phyloP scores from a whole-genome alignment of 1,140 invertebrate species.

The Hermetia illucens region DNA sequence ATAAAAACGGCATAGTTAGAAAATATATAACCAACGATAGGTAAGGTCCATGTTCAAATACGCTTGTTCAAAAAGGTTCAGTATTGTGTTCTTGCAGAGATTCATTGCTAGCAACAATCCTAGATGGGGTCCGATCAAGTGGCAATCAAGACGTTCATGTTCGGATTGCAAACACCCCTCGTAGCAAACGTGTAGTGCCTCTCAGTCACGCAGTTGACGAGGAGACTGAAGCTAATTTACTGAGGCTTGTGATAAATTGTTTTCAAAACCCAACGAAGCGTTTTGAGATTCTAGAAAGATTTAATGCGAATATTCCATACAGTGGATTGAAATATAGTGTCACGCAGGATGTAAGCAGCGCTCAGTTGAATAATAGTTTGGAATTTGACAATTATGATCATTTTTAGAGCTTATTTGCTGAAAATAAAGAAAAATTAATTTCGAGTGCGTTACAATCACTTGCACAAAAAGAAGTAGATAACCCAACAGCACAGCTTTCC shows the following conservation, averaged over 20 bases:
- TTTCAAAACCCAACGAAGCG: slow-evolving; percentile 26
- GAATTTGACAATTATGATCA: slow-evolving; percentile 7
- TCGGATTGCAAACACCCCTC: slow-evolving; percentile 64
- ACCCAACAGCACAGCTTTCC: slow-evolving; percentile 33
- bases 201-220: slow-evolving; percentile 80
- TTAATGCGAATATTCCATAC: slow-evolving; percentile 96
- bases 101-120: slow-evolving; percentile 80
- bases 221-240: slow-evolving; percentile 72
- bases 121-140: slow-evolving; percentile 91
- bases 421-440: slow-evolving; percentile 97
- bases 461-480: slow-evolving; percentile 53
- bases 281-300: slow-evolving; percentile 72
- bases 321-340: slow-evolving; percentile 92
- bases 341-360: slow-evolving; percentile 76
- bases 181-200: slow-evolving; percentile 79
- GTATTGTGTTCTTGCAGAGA: slow-evolving; percentile 49
- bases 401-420: slow-evolving; percentile 80
- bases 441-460: slow-evolving; percentile 61
- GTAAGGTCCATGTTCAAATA: slow-evolving; percentile 30
- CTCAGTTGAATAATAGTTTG: neutral
- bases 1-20: slow-evolving; percentile 77
- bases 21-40: slow-evolving; percentile 70
- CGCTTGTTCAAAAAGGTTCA: slow-evolving; percentile 3
- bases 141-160: slow-evolving; percentile 97
- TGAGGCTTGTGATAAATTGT: slow-evolving; percentile 32